Evolutionary conservation across 2,113 vertebrate species (phyloP).

Genomic region (Rhinoptilus africanus): DNA sequence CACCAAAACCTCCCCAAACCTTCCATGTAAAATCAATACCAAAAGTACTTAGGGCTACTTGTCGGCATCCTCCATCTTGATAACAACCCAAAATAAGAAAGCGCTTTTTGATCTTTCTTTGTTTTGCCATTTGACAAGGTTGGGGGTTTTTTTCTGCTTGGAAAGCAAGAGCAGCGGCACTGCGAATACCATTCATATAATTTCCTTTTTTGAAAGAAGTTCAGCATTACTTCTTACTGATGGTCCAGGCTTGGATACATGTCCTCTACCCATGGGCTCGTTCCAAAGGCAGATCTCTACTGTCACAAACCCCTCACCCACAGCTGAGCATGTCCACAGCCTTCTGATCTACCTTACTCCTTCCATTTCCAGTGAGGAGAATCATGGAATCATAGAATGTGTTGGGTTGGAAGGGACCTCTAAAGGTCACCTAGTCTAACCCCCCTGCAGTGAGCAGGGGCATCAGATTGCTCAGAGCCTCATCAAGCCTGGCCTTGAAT

Average conservation of each 20-base stretch:
- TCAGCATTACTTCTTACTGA: neutral
- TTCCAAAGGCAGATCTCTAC: neutral
- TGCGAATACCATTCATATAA: neutral
- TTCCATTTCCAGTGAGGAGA: neutral
- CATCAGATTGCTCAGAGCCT: no score
- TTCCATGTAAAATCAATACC: neutral
- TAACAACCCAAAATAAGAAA: neutral
- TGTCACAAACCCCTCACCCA: neutral
- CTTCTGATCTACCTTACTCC: neutral
- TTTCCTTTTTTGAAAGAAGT: neutral
- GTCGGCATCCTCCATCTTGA: neutral
- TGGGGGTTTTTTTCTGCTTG: neutral
- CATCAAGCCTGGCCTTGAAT: no score
- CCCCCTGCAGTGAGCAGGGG: no score
- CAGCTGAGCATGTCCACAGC: accelerated
- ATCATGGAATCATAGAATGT: no score
- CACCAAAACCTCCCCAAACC: neutral
- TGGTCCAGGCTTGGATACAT: neutral
- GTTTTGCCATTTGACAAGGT: neutral
- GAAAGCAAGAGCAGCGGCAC: neutral
- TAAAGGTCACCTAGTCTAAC: no score
- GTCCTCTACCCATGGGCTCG: neutral
- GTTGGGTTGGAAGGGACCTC: no score
- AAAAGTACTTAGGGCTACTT: neutral
- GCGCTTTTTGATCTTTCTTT: neutral